Percentiles rank a stretch among this genome's conserved stretches.
These are phyloP conservation scores for Pardalotus punctatus DNA, from an alignment of 2,113 vertebrate species.

Conservation along the genomic window DNA sequence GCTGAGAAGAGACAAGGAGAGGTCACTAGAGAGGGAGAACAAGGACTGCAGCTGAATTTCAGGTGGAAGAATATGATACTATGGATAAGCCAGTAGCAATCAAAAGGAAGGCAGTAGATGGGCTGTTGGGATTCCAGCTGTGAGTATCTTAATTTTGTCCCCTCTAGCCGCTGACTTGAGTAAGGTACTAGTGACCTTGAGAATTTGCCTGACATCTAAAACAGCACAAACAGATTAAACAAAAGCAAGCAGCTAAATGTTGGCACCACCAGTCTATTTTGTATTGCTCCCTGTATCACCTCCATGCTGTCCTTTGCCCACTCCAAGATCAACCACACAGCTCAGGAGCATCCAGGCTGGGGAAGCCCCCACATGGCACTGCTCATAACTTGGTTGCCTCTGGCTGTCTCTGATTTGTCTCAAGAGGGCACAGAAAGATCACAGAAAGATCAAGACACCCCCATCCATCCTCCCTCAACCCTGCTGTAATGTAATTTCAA, in stretches of 20 bases:
- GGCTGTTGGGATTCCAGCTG: background rate
- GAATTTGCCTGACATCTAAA: background rate
- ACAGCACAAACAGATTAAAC: background rate
- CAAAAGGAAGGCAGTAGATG: background rate
- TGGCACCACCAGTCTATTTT: background rate
- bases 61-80: background rate
- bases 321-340: background rate
- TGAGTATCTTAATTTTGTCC: background rate
- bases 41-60: background rate
- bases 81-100: background rate
- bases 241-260: background rate
- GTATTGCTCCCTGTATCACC: background rate
- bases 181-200: background rate
- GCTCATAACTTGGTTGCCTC: background rate
- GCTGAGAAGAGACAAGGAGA: background rate
- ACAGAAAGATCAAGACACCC: background rate
- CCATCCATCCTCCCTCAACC: background rate
- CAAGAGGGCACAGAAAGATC: background rate
- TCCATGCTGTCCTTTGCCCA: background rate
- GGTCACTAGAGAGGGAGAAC: background rate
- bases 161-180: background rate
- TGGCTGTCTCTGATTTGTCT: background rate
- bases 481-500: background rate
- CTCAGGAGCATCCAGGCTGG: background rate
- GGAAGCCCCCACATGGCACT: background rate